These are phyloP conservation scores for Gavia stellata DNA, from an alignment of 2,113 vertebrate species.

Conservation along the genomic window DNA sequence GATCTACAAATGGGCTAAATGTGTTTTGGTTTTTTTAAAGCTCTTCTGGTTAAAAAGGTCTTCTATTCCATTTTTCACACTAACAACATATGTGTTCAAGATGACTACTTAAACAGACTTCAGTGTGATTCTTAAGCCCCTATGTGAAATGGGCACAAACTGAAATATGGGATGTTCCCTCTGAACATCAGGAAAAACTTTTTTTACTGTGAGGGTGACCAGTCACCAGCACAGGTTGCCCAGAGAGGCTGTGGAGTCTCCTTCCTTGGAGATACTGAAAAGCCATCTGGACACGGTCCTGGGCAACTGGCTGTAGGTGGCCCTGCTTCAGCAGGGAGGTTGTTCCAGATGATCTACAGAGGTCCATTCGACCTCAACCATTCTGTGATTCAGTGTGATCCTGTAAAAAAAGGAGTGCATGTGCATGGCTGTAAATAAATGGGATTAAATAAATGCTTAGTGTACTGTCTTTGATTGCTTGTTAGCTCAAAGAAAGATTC, in stretches of 20 bases:
- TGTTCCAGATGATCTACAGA: neutral
- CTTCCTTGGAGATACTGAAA: neutral
- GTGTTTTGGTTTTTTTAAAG: neutral
- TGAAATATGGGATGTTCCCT: neutral
- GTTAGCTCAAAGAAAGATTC: neutral
- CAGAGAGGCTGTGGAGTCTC: neutral
- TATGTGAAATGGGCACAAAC: neutral
- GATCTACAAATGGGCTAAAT: neutral
- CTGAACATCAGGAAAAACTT: neutral
- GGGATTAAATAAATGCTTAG: neutral
- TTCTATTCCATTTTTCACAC: neutral
- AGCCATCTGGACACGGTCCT: neutral
- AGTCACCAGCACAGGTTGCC: neutral
- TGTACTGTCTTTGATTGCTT: neutral
- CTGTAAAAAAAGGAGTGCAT: neutral
- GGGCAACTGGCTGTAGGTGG: neutral
- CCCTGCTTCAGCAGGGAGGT: neutral
- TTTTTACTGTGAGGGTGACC: neutral
- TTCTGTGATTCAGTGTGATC: neutral
- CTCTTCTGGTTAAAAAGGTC: neutral
- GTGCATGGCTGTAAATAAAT: neutral
- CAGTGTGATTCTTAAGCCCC: neutral
- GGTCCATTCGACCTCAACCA: neutral
- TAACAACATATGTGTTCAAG: accelerated
- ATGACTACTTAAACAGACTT: neutral